These are phyloP conservation scores for Amphimallon solstitiale DNA, from an alignment of 2,888 invertebrate genomes.

Conservation along the genomic window DNA sequence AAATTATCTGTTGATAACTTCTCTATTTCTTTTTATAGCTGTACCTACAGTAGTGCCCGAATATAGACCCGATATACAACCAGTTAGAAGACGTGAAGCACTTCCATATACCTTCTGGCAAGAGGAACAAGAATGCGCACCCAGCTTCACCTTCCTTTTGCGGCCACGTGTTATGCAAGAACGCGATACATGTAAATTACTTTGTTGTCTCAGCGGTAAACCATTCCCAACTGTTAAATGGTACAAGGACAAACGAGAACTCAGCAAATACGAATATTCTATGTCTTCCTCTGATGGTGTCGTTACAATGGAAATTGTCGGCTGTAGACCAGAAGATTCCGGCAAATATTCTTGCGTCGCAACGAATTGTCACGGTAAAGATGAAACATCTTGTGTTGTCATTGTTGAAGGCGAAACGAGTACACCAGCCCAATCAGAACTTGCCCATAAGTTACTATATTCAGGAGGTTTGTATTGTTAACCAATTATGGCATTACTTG, in stretches of 20 bases:
- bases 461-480: conserved; percentile 73
- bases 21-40: conserved; percentile 66
- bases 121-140: conserved; percentile 92
- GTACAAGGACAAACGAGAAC: conserved; percentile 92
- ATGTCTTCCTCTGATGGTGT: conserved; percentile 95
- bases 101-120: conserved; percentile 90
- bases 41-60: conserved; percentile 77
- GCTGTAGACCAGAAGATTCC: conserved; percentile 93
- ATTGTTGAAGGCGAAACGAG: conserved; percentile 89
- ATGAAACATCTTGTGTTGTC: conserved; percentile 94
- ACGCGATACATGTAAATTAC: conserved; percentile 95
- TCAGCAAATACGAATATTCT: conserved; percentile 90
- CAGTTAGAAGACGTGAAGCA: conserved; percentile 81
- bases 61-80: conserved; percentile 75
- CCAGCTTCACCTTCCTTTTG: conserved; percentile 97
- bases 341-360: conserved; percentile 97
- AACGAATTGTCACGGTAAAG: conserved; percentile 91
- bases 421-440: conserved; percentile 83
- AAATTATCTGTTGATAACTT: background rate
- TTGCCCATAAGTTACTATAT: conserved; percentile 89
- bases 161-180: conserved; percentile 98
- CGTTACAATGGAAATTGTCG: conserved; percentile 95
- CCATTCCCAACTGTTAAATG: conserved; percentile 93
- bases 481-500: background rate
- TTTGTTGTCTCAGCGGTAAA: conserved; percentile 95